These are phyloP conservation scores for Pyrrhosoma nymphula DNA, from an alignment of 2,888 invertebrate genomes.

Conservation along the genomic window DNA sequence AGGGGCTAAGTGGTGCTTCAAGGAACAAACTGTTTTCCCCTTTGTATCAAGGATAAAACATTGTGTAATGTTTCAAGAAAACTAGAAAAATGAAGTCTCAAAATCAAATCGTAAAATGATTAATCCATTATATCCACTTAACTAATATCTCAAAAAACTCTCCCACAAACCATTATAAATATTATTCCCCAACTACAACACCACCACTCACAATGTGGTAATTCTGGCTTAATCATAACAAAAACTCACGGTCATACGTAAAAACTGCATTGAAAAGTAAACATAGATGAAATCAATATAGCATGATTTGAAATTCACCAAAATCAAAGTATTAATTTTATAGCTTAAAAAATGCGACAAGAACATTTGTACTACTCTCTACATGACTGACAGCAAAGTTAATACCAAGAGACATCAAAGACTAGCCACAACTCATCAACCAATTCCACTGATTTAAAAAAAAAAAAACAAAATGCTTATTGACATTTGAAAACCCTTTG, in stretches of 20 bases:
- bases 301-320: background rate
- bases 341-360: conserved; percentile 41
- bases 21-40: background rate
- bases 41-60: background rate
- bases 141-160: background rate
- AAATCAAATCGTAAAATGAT: background rate
- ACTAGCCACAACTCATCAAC: conserved; percentile 53
- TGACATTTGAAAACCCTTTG: background rate
- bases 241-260: background rate
- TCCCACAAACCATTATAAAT: conserved; percentile 38
- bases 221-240: background rate
- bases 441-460: conserved; percentile 44
- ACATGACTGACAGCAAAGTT: conserved; percentile 53
- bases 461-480: conserved; percentile 23
- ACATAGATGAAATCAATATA: conserved; percentile 32
- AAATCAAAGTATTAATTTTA: background rate
- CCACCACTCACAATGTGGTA: background rate
- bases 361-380: conserved; percentile 62
- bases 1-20: background rate
- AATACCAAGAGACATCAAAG: conserved; percentile 51
- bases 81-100: background rate
- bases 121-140: background rate
- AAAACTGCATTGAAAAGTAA: conserved; percentile 14
- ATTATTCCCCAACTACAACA: background rate
- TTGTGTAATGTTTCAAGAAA: background rate